Evolutionary conservation across 2,888 invertebrate genomes (phyloP).

Genomic region (Dastarcus helophoroides): DNA sequence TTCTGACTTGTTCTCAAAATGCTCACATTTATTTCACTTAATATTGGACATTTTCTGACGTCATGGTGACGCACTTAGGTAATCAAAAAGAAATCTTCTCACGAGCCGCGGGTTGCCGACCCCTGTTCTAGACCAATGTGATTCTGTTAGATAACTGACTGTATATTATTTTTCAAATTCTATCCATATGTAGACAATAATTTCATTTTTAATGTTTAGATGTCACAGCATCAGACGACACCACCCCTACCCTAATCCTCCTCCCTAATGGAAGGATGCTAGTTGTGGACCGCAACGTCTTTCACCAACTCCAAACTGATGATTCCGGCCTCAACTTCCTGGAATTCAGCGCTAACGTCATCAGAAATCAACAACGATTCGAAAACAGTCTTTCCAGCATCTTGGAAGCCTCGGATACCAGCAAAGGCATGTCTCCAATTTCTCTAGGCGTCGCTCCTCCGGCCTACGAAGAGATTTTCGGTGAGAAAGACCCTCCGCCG

Average conservation of each 20-base stretch:
- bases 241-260: conserved; percentile 44
- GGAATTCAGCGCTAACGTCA: conserved; percentile 41
- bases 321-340: conserved; percentile 40
- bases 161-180: too few species aligned
- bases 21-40: too few species aligned
- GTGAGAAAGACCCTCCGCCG: conserved; percentile 32
- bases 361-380: conserved; percentile 35
- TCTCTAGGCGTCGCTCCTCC: conserved; percentile 39
- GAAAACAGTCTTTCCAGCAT: conserved; percentile 36
- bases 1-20: too few species aligned
- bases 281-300: conserved; percentile 43
- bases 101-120: too few species aligned
- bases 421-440: conserved; percentile 40
- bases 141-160: too few species aligned
- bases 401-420: conserved; percentile 42
- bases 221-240: conserved; percentile 28
- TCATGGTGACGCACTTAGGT: too few species aligned
- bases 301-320: conserved; percentile 39
- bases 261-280: conserved; percentile 45
- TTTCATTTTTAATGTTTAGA: conserved; percentile 13
- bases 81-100: too few species aligned
- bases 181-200: background rate
- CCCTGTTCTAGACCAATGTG: too few species aligned
- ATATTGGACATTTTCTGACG: too few species aligned
- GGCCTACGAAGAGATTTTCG: conserved; percentile 43